Percentiles rank a stretch among this genome's conserved stretches.
These are phyloP conservation scores for Tenthredo notha DNA, from an alignment of 2,888 invertebrate species.

Conservation along the genomic window DNA sequence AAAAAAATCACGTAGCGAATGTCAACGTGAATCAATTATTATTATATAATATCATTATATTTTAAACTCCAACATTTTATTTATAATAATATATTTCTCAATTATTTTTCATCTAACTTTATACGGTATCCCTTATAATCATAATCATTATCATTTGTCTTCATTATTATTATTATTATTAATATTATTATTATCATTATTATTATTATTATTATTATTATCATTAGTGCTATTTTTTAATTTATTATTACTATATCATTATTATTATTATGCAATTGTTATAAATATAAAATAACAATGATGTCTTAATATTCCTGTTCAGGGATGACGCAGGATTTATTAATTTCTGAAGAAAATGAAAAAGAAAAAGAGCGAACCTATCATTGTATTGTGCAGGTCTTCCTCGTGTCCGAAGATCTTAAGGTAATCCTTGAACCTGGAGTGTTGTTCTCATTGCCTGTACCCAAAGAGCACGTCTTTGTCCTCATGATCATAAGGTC, in stretches of 20 bases:
- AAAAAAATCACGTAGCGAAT: conserved; percentile 11
- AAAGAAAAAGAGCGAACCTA: conserved; percentile 52
- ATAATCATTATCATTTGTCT: background rate
- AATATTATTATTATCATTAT: conserved; percentile 2
- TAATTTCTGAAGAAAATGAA: background rate
- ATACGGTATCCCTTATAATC: background rate
- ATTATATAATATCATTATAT: background rate
- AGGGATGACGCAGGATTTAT: background rate
- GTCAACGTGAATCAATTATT: conserved; percentile 19
- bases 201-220: background rate
- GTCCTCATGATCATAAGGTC: conserved; percentile 94
- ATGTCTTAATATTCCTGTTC: background rate
- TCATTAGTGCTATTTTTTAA: background rate
- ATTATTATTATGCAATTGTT: conserved; percentile 32
- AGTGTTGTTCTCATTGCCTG: conserved; percentile 80
- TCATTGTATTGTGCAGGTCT: conserved; percentile 73
- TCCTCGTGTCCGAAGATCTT: conserved; percentile 67
- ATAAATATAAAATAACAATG: conserved; percentile 20
- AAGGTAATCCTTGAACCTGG: conserved; percentile 72
- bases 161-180: background rate
- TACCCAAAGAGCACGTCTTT: conserved; percentile 88
- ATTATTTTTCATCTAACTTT: background rate
- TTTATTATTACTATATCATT: background rate
- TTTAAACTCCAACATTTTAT: conserved; percentile 13
- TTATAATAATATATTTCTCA: conserved; percentile 7